These are phyloP conservation scores for Heptranchias perlo DNA, from an alignment of 2,113 vertebrate species.

Conservation along the genomic window DNA sequence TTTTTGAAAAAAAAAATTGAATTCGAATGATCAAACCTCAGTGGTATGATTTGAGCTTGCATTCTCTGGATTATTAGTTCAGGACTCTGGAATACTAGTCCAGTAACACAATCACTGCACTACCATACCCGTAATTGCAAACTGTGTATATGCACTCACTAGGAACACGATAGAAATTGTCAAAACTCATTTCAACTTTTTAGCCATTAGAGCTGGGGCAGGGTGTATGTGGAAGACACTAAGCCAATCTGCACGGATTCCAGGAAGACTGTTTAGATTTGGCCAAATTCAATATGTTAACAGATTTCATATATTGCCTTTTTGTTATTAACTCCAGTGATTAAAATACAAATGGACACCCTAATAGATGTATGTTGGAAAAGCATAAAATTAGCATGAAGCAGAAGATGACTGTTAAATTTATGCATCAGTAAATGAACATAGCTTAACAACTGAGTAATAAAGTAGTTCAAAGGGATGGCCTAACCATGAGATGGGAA, in stretches of 20 bases:
- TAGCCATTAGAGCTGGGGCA: background rate
- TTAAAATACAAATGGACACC: too few relatives aligned
- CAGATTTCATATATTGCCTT: too few relatives aligned
- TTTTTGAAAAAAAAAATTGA: background rate
- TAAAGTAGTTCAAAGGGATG: too few relatives aligned
- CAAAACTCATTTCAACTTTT: background rate
- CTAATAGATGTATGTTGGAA: too few relatives aligned
- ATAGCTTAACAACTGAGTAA: too few relatives aligned
- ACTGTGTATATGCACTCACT: background rate
- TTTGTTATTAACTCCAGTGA: too few relatives aligned
- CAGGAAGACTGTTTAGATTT: background rate
- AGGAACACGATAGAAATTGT: background rate
- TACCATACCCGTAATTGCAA: background rate
- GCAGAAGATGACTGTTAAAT: too few relatives aligned
- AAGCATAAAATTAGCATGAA: too few relatives aligned
- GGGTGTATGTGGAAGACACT: background rate
- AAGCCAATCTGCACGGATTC: too few relatives aligned
- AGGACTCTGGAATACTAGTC: background rate
- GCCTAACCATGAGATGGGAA: too few relatives aligned
- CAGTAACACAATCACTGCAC: background rate
- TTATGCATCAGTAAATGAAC: too few relatives aligned
- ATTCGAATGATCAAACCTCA: background rate
- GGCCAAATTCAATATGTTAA: background rate
- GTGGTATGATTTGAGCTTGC: background rate
- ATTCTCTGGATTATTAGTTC: too few relatives aligned